phyloP scores from a whole-genome alignment of 2,797 vertebrate genomes.

The Sciurus vulgaris region DNA sequence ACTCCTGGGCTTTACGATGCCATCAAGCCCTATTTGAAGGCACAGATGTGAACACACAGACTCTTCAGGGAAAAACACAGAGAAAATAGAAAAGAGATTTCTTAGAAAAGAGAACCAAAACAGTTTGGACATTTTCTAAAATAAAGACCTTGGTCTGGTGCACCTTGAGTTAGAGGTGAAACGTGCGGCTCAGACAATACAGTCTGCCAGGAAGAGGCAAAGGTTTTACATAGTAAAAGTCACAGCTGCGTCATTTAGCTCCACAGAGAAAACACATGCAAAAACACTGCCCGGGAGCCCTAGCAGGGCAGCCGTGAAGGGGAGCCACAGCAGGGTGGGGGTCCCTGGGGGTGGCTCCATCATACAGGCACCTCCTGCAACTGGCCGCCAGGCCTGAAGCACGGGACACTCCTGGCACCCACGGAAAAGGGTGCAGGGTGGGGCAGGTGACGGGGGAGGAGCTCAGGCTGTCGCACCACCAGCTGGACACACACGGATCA shows the following conservation, averaged over 20 bases:
- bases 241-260: conserved; percentile 68
- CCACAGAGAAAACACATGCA: conserved; percentile 71
- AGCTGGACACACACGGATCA: too few relatives aligned
- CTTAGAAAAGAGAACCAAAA: conserved; percentile 24
- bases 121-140: conserved; percentile 27
- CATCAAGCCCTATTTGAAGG: conserved; percentile 17
- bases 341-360: too few relatives aligned
- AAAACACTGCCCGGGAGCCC: conserved; percentile 41
- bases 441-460: neutral
- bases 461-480: too few relatives aligned
- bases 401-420: neutral
- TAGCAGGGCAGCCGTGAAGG: neutral
- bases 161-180: conserved; percentile 45
- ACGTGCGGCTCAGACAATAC: conserved; percentile 70
- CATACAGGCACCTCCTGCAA: neutral
- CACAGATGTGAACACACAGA: neutral
- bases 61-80: neutral
- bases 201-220: conserved; percentile 38
- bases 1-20: conserved; percentile 29
- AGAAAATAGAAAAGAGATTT: conserved; percentile 42
- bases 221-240: conserved; percentile 77
- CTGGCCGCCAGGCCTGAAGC: neutral
- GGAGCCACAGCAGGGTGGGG: neutral
- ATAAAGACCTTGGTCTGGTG: conserved; percentile 24
- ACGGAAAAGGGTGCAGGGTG: neutral